Evolutionary conservation across 2,113 vertebrate genomes (phyloP).

Genomic region (Phocoena sinus): DNA sequence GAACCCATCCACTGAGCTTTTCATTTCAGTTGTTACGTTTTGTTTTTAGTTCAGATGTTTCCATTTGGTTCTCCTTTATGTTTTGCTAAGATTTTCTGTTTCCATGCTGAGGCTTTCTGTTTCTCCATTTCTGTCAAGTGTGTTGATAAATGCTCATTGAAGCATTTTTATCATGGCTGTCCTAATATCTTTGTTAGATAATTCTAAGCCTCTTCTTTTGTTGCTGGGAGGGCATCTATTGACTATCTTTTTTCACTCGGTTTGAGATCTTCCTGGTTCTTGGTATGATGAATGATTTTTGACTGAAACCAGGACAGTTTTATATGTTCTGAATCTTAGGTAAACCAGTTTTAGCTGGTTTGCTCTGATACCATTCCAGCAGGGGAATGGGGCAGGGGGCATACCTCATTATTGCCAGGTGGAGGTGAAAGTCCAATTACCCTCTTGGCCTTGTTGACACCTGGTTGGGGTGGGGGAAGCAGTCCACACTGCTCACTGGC

Average conservation of each 20-base stretch:
- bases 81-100: neutral
- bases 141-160: neutral
- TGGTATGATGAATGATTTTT: neutral
- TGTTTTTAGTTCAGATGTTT: neutral
- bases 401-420: neutral
- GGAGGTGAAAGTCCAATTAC: neutral
- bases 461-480: rapidly evolving
- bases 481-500: neutral
- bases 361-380: neutral
- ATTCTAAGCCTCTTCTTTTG: neutral
- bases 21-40: neutral
- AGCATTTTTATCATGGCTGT: neutral
- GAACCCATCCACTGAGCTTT: neutral
- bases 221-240: neutral
- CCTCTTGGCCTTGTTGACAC: neutral
- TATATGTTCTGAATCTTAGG: neutral
- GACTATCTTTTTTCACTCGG: neutral
- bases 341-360: neutral
- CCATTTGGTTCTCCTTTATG: neutral
- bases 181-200: neutral
- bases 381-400: neutral
- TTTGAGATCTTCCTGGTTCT: neutral
- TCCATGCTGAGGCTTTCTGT: neutral
- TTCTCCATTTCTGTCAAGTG: neutral
- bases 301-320: neutral